Conservation (phyloP, 2,797 vertebrate genomes). For the Anolis apletophallus region DNA sequence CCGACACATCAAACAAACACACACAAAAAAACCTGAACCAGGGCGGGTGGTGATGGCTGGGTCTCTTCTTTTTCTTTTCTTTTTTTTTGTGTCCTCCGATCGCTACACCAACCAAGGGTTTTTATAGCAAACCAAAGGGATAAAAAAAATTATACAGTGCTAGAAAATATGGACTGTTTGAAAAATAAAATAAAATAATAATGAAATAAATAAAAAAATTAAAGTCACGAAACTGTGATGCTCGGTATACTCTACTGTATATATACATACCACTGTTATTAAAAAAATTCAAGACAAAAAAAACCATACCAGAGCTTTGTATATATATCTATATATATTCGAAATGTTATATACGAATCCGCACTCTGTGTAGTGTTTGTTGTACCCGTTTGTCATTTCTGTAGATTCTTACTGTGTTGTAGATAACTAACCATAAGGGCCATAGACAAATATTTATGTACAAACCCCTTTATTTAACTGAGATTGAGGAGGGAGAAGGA, state of each 20-base stretch:
- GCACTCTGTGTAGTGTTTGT: constrained; percentile 96
- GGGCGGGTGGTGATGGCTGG: neutral
- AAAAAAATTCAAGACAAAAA: constrained; percentile 74
- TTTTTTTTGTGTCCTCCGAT: constrained; percentile 69
- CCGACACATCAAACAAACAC: too few species aligned
- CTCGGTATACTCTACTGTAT: constrained; percentile 85
- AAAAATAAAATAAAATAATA: constrained; percentile 30
- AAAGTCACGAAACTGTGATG: constrained; percentile 89
- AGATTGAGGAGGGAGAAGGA: constrained; percentile 27
- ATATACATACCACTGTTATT: constrained; percentile 89
- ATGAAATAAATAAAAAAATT: too few species aligned
- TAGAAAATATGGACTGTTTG: constrained; percentile 84
- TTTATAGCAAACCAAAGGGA: constrained; percentile 92
- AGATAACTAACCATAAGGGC: constrained; percentile 87
- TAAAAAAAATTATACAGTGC: constrained; percentile 81
- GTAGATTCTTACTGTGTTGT: constrained; percentile 95
- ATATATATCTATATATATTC: constrained; percentile 81
- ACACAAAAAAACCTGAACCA: constrained; percentile 27
- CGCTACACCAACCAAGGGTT: constrained; percentile 85
- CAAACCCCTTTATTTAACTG: constrained; percentile 84
- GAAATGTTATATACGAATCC: constrained; percentile 94
- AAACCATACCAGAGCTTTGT: constrained; percentile 83
- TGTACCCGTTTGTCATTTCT: constrained; percentile 92
- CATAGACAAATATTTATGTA: constrained; percentile 99
- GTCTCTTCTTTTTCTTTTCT: constrained; percentile 37